phyloP scores from a whole-genome alignment of 2,113 vertebrate genomes.

The Oxyruncus cristatus region DNA sequence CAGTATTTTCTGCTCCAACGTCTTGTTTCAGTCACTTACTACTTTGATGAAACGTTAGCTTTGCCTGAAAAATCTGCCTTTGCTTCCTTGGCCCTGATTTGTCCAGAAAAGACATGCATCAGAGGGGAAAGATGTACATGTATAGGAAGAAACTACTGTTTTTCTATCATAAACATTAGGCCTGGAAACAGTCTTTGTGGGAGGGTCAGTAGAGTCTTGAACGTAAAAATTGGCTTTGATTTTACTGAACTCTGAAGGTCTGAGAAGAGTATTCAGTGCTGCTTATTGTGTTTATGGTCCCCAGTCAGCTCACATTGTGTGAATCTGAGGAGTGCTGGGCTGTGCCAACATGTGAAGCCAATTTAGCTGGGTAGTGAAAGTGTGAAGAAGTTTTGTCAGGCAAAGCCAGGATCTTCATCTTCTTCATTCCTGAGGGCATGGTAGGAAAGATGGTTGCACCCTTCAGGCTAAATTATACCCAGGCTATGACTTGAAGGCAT shows the following conservation, averaged over 20 bases:
- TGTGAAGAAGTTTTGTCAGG: not conserved
- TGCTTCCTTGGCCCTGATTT: fast-evolving
- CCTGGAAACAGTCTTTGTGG: not conserved
- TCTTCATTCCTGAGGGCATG: not conserved
- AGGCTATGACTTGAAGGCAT: not conserved
- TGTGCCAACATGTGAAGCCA: not conserved
- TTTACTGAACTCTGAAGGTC: not conserved
- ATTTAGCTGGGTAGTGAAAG: not conserved
- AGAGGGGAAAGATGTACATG: not conserved
- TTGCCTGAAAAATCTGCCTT: not conserved
- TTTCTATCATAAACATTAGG: not conserved
- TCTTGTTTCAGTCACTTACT: not conserved
- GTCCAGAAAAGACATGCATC: not conserved
- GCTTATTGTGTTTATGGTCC: fast-evolving
- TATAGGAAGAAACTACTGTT: not conserved
- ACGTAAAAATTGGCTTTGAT: not conserved
- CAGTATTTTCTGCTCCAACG: not conserved
- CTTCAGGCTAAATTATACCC: not conserved
- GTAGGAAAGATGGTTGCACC: not conserved
- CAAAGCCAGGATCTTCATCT: not conserved
- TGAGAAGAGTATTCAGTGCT: not conserved
- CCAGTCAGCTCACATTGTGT: not conserved
- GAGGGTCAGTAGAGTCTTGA: not conserved
- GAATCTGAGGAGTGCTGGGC: not conserved
- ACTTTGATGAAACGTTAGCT: not conserved